A percentile compares a stretch with the other conserved stretches of the same genome.
These are phyloP conservation scores for Ellobium chinense DNA, from an alignment of 2,888 invertebrate genomes.

Conservation along the genomic window DNA sequence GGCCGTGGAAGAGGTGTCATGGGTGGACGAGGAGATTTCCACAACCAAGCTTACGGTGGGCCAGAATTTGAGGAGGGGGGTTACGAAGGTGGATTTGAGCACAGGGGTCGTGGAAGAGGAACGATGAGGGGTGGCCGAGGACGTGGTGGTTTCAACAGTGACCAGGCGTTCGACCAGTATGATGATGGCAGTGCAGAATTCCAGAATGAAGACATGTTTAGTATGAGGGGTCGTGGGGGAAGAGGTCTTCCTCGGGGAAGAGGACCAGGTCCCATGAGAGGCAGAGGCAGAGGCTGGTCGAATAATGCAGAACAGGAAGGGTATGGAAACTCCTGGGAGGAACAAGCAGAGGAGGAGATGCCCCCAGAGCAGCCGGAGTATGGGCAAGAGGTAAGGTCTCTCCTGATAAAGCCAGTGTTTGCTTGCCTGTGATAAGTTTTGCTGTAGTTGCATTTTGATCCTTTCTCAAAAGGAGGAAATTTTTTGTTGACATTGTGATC, in stretches of 20 bases:
- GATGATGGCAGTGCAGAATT: background rate
- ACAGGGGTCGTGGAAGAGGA: conserved; percentile 14
- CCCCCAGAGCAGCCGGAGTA: too few species aligned
- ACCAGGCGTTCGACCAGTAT: conserved; percentile 8
- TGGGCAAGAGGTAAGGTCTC: too few species aligned
- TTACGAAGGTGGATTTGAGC: background rate
- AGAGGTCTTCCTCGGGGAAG: background rate
- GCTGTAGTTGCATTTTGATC: too few species aligned
- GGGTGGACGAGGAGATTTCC: conserved; percentile 18
- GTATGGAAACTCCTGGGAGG: background rate
- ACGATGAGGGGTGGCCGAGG: background rate
- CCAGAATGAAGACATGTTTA: background rate
- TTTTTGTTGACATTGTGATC: too few species aligned
- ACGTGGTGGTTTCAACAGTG: background rate
- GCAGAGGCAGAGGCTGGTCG: conserved; percentile 33
- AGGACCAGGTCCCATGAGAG: background rate
- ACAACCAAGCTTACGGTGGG: background rate
- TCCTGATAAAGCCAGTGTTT: too few species aligned
- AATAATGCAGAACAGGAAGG: background rate
- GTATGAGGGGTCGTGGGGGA: background rate
- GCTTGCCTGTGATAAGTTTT: too few species aligned
- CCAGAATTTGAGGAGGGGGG: background rate
- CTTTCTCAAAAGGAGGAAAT: too few species aligned
- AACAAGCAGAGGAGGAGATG: background rate
- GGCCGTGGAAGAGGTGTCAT: conserved; percentile 22